Evolutionary conservation across 2,888 invertebrate species (phyloP).

Genomic region (Lasiommata megera): DNA sequence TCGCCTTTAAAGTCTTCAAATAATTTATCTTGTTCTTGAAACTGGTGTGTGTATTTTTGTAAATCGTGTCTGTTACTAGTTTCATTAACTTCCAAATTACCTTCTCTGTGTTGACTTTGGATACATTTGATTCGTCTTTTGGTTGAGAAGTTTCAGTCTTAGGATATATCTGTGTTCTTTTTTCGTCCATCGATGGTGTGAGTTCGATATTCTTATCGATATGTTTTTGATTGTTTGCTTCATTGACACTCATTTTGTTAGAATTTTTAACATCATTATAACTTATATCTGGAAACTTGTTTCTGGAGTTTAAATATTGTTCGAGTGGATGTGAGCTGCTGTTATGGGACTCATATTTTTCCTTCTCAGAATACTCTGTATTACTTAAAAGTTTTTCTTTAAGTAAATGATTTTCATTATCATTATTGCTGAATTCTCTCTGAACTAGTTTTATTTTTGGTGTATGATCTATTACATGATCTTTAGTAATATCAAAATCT

Average conservation of each 20-base stretch:
- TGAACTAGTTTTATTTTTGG: constrained; percentile 3
- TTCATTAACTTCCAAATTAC: constrained; percentile 57
- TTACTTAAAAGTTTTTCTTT: background rate
- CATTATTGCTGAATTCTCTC: background rate
- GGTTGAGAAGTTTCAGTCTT: background rate
- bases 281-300: background rate
- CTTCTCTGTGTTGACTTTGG: constrained; percentile 49
- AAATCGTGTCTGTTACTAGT: constrained; percentile 63
- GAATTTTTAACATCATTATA: no score
- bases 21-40: constrained; percentile 81
- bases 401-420: background rate
- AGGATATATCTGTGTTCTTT: background rate
- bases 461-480: no score
- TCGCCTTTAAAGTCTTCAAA: constrained; percentile 69
- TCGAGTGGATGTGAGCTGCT: background rate
- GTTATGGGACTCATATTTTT: background rate
- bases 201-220: background rate
- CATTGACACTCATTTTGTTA: no score
- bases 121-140: constrained; percentile 23
- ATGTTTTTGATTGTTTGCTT: background rate
- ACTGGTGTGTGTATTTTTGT: constrained; percentile 59
- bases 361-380: background rate
- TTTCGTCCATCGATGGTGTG: background rate
- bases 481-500: background rate
- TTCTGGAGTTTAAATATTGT: background rate